Percentiles rank a stretch among this genome's conserved stretches.
phyloP scores from a whole-genome alignment of 2,113 vertebrate genomes.

The Mirza zaza region DNA sequence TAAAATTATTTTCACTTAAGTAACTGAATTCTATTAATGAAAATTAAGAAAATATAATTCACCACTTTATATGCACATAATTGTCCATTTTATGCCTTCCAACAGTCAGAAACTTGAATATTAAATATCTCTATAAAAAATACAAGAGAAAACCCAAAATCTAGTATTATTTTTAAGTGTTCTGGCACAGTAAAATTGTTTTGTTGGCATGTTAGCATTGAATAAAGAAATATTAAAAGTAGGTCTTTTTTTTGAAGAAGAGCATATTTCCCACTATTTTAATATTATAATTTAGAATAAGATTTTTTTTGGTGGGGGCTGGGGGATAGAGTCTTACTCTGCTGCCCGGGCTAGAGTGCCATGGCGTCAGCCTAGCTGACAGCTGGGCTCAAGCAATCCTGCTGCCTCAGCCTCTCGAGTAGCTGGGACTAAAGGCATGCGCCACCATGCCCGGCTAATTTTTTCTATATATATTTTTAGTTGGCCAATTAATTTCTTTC shows the following conservation, averaged over 20 bases:
- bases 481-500: too few relatives aligned
- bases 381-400: too few relatives aligned
- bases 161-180: not conserved
- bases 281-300: not conserved
- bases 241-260: not conserved
- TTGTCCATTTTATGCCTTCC: not conserved
- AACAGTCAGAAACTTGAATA: not conserved
- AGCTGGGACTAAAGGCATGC: too few relatives aligned
- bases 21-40: not conserved
- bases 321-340: too few relatives aligned
- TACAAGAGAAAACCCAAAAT: not conserved
- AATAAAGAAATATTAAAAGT: not conserved
- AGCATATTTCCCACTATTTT: not conserved
- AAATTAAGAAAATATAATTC: not conserved
- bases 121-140: not conserved
- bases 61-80: not conserved
- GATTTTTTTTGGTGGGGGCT: not conserved
- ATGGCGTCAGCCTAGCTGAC: too few relatives aligned
- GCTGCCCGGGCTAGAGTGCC: too few relatives aligned
- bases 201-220: not conserved
- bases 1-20: not conserved
- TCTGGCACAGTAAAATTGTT: not conserved
- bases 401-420: too few relatives aligned
- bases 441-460: too few relatives aligned
- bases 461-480: too few relatives aligned